A percentile compares a stretch with the other conserved stretches of the same genome.
Evolutionary conservation across 1,140 invertebrate genomes (phyloP).

Genomic region (Bursaphelenchus mucronatus): DNA sequence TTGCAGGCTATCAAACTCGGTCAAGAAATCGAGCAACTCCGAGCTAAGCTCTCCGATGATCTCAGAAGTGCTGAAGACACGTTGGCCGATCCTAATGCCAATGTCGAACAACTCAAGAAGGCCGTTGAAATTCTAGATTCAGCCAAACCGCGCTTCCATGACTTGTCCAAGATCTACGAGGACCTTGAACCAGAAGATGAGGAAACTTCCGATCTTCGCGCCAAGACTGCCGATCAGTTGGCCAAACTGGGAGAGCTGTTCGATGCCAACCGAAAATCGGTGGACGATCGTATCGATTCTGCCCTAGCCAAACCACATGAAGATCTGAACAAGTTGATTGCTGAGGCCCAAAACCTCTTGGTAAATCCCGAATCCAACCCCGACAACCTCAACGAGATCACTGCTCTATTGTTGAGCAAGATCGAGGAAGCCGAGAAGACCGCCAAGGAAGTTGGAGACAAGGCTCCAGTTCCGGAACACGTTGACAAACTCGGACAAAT

Average conservation of each 20-base stretch:
- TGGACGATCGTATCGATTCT: not conserved
- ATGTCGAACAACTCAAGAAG: not conserved
- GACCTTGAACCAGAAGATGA: constrained; percentile 1
- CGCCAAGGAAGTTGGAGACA: too few species aligned
- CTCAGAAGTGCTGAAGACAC: not conserved
- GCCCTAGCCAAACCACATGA: not conserved
- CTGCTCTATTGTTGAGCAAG: too few species aligned
- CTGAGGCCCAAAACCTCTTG: constrained; percentile 3
- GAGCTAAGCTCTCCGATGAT: not conserved
- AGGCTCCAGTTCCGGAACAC: not conserved
- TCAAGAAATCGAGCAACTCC: too few species aligned
- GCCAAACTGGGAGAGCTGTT: constrained; percentile 1
- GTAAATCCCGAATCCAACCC: not conserved
- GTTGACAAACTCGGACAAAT: not conserved
- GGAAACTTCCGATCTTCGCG: not conserved
- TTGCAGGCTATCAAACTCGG: too few species aligned
- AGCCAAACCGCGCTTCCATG: not conserved
- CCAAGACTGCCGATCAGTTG: constrained; percentile 16
- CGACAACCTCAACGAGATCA: not conserved
- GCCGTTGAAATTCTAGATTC: not conserved
- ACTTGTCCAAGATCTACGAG: not conserved
- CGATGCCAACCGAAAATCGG: not conserved
- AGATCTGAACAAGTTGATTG: not conserved
- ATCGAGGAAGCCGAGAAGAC: too few species aligned
- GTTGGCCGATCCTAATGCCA: not conserved